These are phyloP conservation scores for Opisthocomus hoazin DNA, from an alignment of 2,113 vertebrate species.

Conservation along the genomic window DNA sequence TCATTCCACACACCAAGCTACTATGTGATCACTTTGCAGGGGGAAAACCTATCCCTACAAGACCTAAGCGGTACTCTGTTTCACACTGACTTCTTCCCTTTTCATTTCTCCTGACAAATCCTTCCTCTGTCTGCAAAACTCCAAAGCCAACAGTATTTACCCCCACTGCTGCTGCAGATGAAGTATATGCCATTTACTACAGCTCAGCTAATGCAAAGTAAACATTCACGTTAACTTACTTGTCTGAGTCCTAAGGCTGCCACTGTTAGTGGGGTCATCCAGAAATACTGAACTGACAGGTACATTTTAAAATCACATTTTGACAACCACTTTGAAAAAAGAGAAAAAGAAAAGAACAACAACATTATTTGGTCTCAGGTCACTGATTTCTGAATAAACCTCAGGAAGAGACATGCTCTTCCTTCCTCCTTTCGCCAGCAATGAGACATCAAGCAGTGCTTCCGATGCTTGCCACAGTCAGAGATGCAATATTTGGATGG, in stretches of 20 bases:
- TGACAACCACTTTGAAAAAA: not conserved
- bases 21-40: fast-evolving
- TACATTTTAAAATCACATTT: not conserved
- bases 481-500: not conserved
- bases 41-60: not conserved
- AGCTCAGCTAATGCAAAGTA: not conserved
- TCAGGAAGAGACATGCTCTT: not conserved
- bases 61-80: not conserved
- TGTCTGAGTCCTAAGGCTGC: not conserved
- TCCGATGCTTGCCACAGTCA: not conserved
- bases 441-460: not conserved
- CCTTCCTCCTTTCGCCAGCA: not conserved
- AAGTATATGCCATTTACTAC: not conserved
- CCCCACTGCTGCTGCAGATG: not conserved
- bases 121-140: not conserved
- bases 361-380: not conserved
- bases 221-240: not conserved
- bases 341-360: too few species aligned
- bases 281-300: not conserved
- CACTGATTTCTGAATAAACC: not conserved
- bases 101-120: not conserved
- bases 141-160: not conserved
- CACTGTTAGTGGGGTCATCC: fast-evolving
- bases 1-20: not conserved
- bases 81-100: not conserved